Evolutionary conservation across 2,888 invertebrate genomes (phyloP), one percentile per base, ranked within the genome.

Genomic region (Thumatha senex): DNA sequence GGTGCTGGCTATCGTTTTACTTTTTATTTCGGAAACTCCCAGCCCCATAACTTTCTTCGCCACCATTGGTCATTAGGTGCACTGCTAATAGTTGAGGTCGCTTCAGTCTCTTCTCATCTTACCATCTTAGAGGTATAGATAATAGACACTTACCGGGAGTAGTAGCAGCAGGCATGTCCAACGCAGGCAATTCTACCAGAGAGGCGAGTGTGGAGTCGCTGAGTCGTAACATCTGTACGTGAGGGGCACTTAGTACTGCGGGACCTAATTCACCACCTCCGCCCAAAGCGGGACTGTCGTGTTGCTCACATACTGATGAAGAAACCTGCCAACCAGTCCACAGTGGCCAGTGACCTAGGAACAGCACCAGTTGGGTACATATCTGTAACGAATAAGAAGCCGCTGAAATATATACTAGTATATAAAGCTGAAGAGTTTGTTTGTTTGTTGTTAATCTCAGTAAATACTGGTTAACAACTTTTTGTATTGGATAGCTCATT

Each of bases 291-390:
- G 96, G 95, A 38, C 74, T 78, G 84, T 99, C 98, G 82, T 98
- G 98, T 70, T 97, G 95, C 84, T 99, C 99, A 65, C 96, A 96
- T 11, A 98, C 98, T 70, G 96, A 92, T 0, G 98, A 98, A 60
- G 97, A 97, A 15, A 98, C 92, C 55, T 97, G 94, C 41, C 98
- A 96, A 0, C 98, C 97, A 46, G 97, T 96, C 56, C 97, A 96
- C 91, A 97, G 95, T 11, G 99, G 99, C 92, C 98, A 99, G 82
- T 99, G 98, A 0, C 98, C 98, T 64, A 98, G 89, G 89, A 98
- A 97, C 62, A 98, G 96, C 7, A 98, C 95, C 65, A 99, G 92
- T 86, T 99, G 98, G 65, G 95, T 95, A 76, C 98, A 93, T 58
- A 96, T 93, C 95, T 95, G 40, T 8, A 24, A 48, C 36, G 10